Evolutionary conservation across 2,113 vertebrate genomes (phyloP).

Genomic region (Protomyctophum bolini): DNA sequence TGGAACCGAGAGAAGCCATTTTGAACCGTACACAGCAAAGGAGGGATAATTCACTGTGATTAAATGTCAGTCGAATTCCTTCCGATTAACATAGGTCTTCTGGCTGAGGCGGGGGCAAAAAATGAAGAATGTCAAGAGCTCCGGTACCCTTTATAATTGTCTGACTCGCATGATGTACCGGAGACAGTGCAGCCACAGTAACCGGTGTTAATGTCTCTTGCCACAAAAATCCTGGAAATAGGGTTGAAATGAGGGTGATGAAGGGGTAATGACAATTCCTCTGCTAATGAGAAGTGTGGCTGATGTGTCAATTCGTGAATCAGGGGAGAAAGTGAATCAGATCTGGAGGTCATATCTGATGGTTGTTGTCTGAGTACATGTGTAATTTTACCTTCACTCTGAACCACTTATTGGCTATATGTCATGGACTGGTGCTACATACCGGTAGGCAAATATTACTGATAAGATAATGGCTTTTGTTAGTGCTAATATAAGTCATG

Average conservation of each 20-base stretch:
- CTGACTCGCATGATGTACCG: constrained; percentile 31
- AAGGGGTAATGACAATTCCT: constrained; percentile 64
- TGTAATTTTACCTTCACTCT: constrained; percentile 34
- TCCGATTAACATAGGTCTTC: constrained; percentile 52
- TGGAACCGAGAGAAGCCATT: constrained; percentile 17
- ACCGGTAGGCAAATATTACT: constrained; percentile 28
- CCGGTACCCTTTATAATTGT: constrained; percentile 45
- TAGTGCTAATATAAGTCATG: no score
- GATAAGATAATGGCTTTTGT: not conserved
- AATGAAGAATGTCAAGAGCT: constrained; percentile 46
- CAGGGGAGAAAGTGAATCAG: constrained; percentile 64
- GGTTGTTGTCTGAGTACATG: constrained; percentile 33
- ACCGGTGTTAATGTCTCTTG: constrained; percentile 55
- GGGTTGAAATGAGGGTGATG: constrained; percentile 59
- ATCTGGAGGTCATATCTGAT: constrained; percentile 60
- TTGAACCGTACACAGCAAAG: constrained; percentile 19
- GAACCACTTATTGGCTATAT: constrained; percentile 57
- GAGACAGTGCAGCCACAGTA: constrained; percentile 34
- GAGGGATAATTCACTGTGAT: constrained; percentile 40
- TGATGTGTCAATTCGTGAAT: constrained; percentile 71
- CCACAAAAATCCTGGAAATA: constrained; percentile 14
- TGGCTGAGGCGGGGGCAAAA: constrained; percentile 22
- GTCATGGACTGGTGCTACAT: constrained; percentile 12
- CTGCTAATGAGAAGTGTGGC: constrained; percentile 69
- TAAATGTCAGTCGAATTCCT: constrained; percentile 53